Evolutionary conservation across 1,140 invertebrate genomes (phyloP).

Genomic region (Euura saliciscinereae): DNA sequence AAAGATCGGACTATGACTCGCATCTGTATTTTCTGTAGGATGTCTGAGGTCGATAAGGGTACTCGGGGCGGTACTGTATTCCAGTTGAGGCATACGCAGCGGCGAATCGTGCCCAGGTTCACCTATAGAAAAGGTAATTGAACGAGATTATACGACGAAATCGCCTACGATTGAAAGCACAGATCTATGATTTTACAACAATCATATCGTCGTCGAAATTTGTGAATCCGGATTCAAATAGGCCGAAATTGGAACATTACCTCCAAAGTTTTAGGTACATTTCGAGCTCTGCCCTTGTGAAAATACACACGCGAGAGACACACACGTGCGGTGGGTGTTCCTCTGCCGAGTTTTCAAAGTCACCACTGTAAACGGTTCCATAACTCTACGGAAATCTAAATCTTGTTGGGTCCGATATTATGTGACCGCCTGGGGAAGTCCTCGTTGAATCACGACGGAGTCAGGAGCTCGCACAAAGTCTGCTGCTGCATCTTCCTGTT

Average conservation of each 20-base stretch:
- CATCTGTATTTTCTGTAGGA: no score
- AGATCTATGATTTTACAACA: no score
- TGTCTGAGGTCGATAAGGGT: no score
- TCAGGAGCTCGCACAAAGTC: slow-evolving; percentile 86
- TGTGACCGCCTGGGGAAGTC: slow-evolving; percentile 85
- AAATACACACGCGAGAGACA: slow-evolving; percentile 87
- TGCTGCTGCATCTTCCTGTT: no score
- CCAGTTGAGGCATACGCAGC: slow-evolving; percentile 92
- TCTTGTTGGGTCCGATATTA: slow-evolving; percentile 79
- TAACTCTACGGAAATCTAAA: slow-evolving; percentile 91
- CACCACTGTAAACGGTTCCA: slow-evolving; percentile 95
- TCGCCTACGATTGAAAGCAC: no score
- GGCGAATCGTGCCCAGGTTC: slow-evolving; percentile 85
- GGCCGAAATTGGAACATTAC: no score
- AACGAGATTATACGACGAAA: no score
- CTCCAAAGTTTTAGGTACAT: slow-evolving; percentile 80
- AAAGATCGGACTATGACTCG: no score
- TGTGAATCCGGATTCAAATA: no score
- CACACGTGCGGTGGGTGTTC: slow-evolving; percentile 91
- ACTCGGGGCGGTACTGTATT: no score
- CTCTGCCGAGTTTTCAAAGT: slow-evolving; percentile 79
- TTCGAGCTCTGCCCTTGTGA: slow-evolving; percentile 82
- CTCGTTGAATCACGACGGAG: slow-evolving; percentile 94
- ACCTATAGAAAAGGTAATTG: slow-evolving; percentile 75
- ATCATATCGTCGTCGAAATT: no score